Base-by-base conservation (phyloP, 2,797 vertebrate species). In the Pteropus rufus region DNA sequence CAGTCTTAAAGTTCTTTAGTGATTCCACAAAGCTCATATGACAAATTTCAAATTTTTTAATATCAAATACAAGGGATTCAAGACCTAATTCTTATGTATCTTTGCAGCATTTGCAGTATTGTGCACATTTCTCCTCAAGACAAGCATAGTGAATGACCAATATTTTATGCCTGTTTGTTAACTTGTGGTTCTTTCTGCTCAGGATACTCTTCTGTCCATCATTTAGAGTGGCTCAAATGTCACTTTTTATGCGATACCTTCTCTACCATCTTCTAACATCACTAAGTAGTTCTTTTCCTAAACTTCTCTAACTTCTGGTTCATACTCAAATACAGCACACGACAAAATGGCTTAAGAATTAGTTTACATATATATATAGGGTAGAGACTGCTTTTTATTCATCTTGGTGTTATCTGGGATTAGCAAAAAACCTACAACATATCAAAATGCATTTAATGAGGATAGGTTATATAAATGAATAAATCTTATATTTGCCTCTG, bases 41-140 rank as follows among this genome's bases (percentile, higher is more conserved):
- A 79, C 36, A 93, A n/a, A 70, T 85, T 39, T 44, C 21, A 90
- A 93, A 84, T 36, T 75, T 93, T 12, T 86, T 92, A 64, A 65
- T 70, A 65, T 70, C 0, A 3, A 76, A 91, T 91, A 36, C 8
- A 75, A 84, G 18, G 5, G 52, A 88, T 44, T 81, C 2, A 18
- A 80, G 52, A 49, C 29, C 19, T 58, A 86, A n/a, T 86, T 75
- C n/a, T 93, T 70, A 10, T 9, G 56, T 64, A 79, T 91, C 39
- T 91, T 94, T 52, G 39, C 39, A 81, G 9, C 21, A 76, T 76
- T 88, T 73, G 7, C 19, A 80, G 7, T 89, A 41, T 29, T 18
- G 15, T 7, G 3, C 26, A n/a, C 7, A 75, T 67, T 46, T 79
- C 12, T 14, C 29, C 19, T 15, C 36, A 36, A 21, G 34, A 76